These are phyloP conservation scores for Mastacembelus armatus DNA, from an alignment of 2,797 vertebrate genomes.

Conservation along the genomic window DNA sequence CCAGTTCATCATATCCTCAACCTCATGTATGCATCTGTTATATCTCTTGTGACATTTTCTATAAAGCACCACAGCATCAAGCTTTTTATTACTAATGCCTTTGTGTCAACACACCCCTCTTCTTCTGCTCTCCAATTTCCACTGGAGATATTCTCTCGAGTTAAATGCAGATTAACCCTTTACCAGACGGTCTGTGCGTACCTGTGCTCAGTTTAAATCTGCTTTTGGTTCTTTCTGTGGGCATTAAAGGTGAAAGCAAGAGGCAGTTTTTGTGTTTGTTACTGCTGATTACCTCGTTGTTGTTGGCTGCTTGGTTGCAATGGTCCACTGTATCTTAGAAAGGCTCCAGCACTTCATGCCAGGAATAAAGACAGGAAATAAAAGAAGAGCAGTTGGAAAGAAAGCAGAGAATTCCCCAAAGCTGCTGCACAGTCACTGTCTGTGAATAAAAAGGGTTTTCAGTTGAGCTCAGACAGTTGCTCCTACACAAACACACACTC, in stretches of 20 bases:
- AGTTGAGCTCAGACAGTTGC: constrained; percentile 15
- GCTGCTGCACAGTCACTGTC: constrained; percentile 57
- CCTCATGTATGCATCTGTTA: not conserved
- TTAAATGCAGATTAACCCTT: constrained; percentile 35
- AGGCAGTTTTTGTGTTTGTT: constrained; percentile 46
- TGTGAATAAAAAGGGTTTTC: constrained; percentile 60
- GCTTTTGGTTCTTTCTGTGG: constrained; percentile 33
- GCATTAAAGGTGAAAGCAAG: constrained; percentile 31
- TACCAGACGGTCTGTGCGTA: constrained; percentile 8
- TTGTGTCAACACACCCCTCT: constrained; percentile 3
- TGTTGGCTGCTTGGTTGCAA: constrained; percentile 56
- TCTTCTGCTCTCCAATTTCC: constrained; percentile 10
- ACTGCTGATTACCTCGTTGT: constrained; percentile 62
- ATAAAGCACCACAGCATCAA: constrained; percentile 5
- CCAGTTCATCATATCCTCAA: constrained; percentile 5
- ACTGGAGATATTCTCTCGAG: not conserved
- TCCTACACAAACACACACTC: not conserved
- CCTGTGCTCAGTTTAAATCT: constrained; percentile 2
- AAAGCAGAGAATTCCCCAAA: constrained; percentile 68
- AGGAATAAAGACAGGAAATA: constrained; percentile 68
- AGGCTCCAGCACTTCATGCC: constrained; percentile 37
- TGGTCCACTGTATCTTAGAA: constrained; percentile 59
- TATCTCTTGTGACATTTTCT: constrained; percentile 6
- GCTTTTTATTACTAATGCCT: constrained; percentile 21
- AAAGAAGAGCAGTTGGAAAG: constrained; percentile 65